phyloP scores from a whole-genome alignment of 2,797 vertebrate genomes.

The Lepus oiostolus region DNA sequence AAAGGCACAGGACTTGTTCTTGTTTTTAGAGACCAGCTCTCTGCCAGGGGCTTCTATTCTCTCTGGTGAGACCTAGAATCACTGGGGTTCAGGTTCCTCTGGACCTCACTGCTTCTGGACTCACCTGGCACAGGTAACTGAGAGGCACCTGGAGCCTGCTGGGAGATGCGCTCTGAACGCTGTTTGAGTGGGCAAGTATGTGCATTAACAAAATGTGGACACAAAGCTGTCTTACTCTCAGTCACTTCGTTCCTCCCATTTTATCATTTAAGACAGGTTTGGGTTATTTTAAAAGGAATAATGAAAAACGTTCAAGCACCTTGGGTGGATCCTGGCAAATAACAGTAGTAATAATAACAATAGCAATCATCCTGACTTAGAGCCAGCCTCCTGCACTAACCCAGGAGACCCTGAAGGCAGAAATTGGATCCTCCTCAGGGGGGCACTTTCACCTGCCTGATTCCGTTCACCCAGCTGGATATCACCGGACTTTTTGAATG shows the following conservation, averaged over 20 bases:
- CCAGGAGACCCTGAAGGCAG: neutral
- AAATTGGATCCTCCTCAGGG: neutral
- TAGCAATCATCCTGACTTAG: neutral
- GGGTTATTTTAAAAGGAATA: neutral
- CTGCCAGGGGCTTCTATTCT: neutral
- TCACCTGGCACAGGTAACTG: neutral
- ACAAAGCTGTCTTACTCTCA: too few species aligned
- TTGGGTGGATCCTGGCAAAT: too few species aligned
- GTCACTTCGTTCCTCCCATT: neutral
- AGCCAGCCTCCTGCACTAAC: neutral
- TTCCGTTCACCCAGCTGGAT: accelerated
- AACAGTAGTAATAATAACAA: neutral
- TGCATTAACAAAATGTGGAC: too few species aligned
- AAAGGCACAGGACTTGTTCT: neutral
- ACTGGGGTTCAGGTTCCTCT: neutral
- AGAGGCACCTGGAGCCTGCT: neutral
- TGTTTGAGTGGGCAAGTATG: too few species aligned
- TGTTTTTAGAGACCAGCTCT: neutral
- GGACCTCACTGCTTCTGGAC: neutral
- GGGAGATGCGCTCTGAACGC: neutral
- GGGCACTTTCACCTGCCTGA: neutral
- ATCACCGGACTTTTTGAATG: neutral
- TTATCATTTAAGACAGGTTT: neutral
- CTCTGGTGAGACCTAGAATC: neutral
- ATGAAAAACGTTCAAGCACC: neutral